Evolutionary conservation across 2,113 vertebrate species (phyloP).

Genomic region (Chaenogobius annularis): DNA sequence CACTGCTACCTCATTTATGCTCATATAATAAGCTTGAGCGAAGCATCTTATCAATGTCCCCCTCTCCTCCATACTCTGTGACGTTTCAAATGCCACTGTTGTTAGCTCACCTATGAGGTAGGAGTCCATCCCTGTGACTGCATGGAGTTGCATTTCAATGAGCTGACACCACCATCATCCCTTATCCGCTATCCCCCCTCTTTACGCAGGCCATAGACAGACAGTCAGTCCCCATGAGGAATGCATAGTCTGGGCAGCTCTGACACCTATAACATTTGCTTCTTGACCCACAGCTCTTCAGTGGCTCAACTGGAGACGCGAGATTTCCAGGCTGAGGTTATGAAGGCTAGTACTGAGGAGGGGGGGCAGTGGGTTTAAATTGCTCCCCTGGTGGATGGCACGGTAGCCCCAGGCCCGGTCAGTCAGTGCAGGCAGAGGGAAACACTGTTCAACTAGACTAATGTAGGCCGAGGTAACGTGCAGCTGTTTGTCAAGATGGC

Average conservation of each 20-base stretch:
- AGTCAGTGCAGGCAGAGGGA: constrained; percentile 18
- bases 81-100: not conserved
- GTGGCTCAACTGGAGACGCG: constrained; percentile 8
- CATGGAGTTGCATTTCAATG: constrained; percentile 34
- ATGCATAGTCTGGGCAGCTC: constrained; percentile 20
- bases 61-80: constrained; percentile 11
- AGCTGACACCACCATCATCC: not conserved
- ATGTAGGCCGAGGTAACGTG: constrained; percentile 20
- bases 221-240: constrained; percentile 31
- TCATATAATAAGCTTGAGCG: constrained; percentile 6
- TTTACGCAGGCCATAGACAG: constrained; percentile 24
- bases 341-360: constrained; percentile 16
- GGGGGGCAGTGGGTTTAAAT: constrained; percentile 32
- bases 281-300: constrained; percentile 58
- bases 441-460: constrained; percentile 59
- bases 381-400: constrained; percentile 45
- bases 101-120: constrained; percentile 1
- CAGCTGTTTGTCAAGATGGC: constrained; percentile 59
- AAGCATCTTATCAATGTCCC: constrained; percentile 27
- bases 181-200: constrained; percentile 9
- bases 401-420: constrained; percentile 36
- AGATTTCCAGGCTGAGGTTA: constrained; percentile 42
- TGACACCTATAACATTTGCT: constrained; percentile 54
- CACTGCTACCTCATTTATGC: constrained; percentile 14
- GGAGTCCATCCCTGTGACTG: constrained; percentile 8